Evolutionary conservation across 2,113 vertebrate species (phyloP), one percentile per base, ranked within the genome.

Genomic region (Trachemys scripta): DNA sequence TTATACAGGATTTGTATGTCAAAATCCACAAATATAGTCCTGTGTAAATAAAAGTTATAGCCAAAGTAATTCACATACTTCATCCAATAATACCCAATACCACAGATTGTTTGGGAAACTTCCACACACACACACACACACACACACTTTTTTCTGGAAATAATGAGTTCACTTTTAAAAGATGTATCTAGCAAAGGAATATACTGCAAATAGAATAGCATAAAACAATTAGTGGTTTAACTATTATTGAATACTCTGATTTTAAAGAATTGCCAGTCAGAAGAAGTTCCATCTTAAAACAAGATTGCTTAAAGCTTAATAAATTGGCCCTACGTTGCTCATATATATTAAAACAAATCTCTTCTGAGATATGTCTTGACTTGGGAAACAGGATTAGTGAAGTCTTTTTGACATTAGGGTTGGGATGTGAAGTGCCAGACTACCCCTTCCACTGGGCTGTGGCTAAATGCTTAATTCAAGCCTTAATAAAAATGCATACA

Each of bases 1-100:
- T 89, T 47, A 57, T 78, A 45, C 62, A 50, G 80, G 59, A 85
- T 85, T 51, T 80, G 35, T n/a, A 80, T 24, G n/a, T 38, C 59
- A 80, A 42, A 89, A 89, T 72, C 85, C 93, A 87, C 83, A 94
- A 95, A 83, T 38, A 24, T 53, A 35, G 3, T 62, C 57, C 88
- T 65, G 65, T 90, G 82, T 47, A 90, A 45, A 38, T 84, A 42
- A 45, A 91, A 87, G 9, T 80, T 84, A 49, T 24, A 89, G 5
- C 16, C 76, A 53, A 56, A 1, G 0, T 56, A 91, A 96, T 38
- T 93, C 81, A 65, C 31, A 11, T 45, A 24, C 50, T 88, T 53
- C 75, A 53, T 13, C 78, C 72, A 75, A 47, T 59, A 10, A 35
- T 82, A 31, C 25, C 76, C 24, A 82, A 56, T 10, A 80, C 53